Conservation (phyloP, 2,888 invertebrate species). For the Pyralis farinalis region DNA sequence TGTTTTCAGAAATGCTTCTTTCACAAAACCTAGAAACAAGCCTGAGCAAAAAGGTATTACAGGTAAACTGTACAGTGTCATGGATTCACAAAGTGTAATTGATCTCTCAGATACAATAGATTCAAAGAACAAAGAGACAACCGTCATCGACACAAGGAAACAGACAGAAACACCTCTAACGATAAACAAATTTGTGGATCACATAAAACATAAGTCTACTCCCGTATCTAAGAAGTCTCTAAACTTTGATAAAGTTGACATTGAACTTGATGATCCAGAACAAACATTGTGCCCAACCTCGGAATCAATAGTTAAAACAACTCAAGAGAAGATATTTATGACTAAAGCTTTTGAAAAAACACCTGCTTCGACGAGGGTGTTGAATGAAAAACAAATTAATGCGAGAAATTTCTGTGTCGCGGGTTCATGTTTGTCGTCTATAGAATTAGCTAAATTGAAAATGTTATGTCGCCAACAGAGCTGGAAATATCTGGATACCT, state of each 20-base stretch:
- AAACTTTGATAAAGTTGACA: conserved; percentile 42
- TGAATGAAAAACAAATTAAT: conserved; percentile 19
- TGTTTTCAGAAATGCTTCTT: conserved; percentile 42
- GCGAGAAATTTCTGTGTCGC: conserved; percentile 43
- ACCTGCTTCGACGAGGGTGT: conserved; percentile 29
- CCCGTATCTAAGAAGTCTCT: conserved; percentile 65
- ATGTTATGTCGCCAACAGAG: conserved; percentile 39
- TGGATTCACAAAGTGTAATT: conserved; percentile 26
- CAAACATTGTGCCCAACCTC: conserved; percentile 50
- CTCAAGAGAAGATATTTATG: conserved; percentile 64
- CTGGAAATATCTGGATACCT: conserved; percentile 57
- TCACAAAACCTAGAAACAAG: conserved; percentile 38
- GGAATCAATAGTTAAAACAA: conserved; percentile 44
- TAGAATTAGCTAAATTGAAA: conserved; percentile 44
- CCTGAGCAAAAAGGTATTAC: conserved; percentile 23
- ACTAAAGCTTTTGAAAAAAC: conserved; percentile 57
- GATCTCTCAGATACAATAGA: conserved; percentile 38
- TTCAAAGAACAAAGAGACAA: conserved; percentile 36
- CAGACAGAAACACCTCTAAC: conserved; percentile 52
- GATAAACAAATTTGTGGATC: conserved; percentile 57
- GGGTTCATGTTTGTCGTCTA: conserved; percentile 48
- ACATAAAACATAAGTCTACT: conserved; percentile 63
- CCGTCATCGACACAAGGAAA: conserved; percentile 34
- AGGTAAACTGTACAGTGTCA: conserved; percentile 19
- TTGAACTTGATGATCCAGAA: conserved; percentile 39